Evolutionary conservation across 2,888 invertebrate species (phyloP), one percentile per base, ranked within the genome.

Genomic region (Hirtodrosophila histrioides): DNA sequence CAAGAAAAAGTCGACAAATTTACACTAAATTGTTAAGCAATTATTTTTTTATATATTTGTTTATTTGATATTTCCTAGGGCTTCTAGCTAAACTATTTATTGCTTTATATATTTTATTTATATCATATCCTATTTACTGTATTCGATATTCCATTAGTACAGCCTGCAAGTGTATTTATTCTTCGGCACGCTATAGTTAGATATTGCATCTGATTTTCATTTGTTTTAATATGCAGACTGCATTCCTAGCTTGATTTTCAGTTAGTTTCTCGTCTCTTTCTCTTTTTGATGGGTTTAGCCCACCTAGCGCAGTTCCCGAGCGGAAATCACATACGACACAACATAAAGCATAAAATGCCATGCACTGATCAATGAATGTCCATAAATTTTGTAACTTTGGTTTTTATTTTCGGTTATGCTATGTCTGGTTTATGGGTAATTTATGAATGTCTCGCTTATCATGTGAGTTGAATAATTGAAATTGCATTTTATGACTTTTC

Each of bases 291-390:
- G 71, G 65, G 58, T 61, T 10, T 54, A 69, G 87, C 83, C 88
- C 87, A 87, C 86, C 86, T 77, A 72, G 78, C 54, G 86, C 67
- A 75, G 88, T 87, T 85, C 70, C 70, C 76, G 69, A 83, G 60
- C 84, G 84, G 84, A 84, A 86, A 84, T 84, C 84, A 84, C 84
- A 82, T 86, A 70, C 85, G 58, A 78, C 78, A 81, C 69, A 81
- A 75, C 84, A 88, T 86, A 84, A 84, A 88, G 86, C 82, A 88
- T 84, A 83, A 86, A 86, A 85, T 74, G 75, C 69, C 82, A 62
- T 78, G 78, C 75, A 78, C 83, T 66, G 82, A 73, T 75, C 75
- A 67, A 81, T 86, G 82, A 70, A 81, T 75, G 85, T 81, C 85
- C 85, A 82, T 86, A 82, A 72, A 75, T 81, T 71, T 69, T 67